phyloP scores from a whole-genome alignment of 2,113 vertebrate genomes.

The Globicephala melas region DNA sequence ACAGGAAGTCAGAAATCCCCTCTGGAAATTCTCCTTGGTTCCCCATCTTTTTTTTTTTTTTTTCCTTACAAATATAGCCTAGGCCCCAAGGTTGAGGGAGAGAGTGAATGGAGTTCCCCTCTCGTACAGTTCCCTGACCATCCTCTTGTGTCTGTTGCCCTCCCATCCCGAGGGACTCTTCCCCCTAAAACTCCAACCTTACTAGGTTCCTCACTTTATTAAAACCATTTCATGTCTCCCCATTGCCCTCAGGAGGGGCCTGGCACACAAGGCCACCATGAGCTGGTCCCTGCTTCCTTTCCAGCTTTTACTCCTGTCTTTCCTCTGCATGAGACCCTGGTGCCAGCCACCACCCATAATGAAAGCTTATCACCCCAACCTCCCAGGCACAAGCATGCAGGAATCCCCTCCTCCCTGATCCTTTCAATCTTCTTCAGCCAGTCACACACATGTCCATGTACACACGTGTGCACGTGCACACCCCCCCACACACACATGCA shows the following conservation, averaged over 20 bases:
- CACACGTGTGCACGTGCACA: too few relatives aligned
- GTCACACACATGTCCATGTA: not conserved
- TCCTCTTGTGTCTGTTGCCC: not conserved
- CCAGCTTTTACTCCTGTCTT: not conserved
- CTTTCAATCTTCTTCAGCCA: not conserved
- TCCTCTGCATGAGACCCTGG: not conserved
- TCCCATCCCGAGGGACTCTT: not conserved
- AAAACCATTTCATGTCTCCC: not conserved
- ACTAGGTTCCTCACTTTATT: not conserved
- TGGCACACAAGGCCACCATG: not conserved
- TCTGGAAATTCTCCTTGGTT: not conserved
- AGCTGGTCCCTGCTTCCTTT: not conserved
- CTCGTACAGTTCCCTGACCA: not conserved
- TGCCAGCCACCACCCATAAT: not conserved
- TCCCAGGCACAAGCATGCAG: not conserved
- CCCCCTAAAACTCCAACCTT: not conserved
- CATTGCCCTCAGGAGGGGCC: not conserved
- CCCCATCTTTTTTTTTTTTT: not conserved
- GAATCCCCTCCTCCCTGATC: not conserved
- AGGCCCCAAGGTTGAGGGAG: not conserved
- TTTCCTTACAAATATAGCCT: not conserved
- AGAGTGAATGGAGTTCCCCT: not conserved
- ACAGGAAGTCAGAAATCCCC: not conserved
- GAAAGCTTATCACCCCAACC: not conserved
- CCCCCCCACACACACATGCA: not conserved